phyloP scores from a whole-genome alignment of 2,888 invertebrate genomes.

The Cataglyphis livida region DNA sequence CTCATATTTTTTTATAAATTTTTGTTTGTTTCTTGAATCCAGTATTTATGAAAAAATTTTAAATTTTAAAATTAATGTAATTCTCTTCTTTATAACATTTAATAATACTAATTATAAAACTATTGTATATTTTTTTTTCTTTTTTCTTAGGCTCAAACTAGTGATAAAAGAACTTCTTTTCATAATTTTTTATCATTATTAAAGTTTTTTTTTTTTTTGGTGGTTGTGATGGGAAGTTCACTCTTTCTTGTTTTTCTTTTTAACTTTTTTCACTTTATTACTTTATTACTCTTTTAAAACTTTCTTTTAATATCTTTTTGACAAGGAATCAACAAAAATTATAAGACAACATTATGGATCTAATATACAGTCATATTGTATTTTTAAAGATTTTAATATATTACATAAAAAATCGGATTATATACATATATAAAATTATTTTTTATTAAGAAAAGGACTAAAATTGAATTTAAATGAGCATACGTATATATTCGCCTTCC shows the following conservation, averaged over 20 bases:
- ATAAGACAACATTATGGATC: neutral
- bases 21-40: too few species aligned
- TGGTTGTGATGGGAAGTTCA: neutral
- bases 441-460: neutral
- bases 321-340: neutral
- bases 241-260: neutral
- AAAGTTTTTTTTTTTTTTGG: neutral
- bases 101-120: too few species aligned
- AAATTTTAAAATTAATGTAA: too few species aligned
- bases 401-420: neutral
- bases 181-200: neutral
- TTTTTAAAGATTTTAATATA: neutral
- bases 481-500: constrained; percentile 23
- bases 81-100: too few species aligned
- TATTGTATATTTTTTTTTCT: too few species aligned
- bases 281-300: neutral
- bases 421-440: neutral
- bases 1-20: too few species aligned
- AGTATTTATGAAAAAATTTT: too few species aligned
- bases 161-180: neutral
- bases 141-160: neutral
- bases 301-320: neutral
- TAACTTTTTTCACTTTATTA: neutral
- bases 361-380: neutral
- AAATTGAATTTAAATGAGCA: constrained; percentile 2